Evolutionary conservation across 2,888 invertebrate genomes (phyloP).

Genomic region (Melanargia galathea): DNA sequence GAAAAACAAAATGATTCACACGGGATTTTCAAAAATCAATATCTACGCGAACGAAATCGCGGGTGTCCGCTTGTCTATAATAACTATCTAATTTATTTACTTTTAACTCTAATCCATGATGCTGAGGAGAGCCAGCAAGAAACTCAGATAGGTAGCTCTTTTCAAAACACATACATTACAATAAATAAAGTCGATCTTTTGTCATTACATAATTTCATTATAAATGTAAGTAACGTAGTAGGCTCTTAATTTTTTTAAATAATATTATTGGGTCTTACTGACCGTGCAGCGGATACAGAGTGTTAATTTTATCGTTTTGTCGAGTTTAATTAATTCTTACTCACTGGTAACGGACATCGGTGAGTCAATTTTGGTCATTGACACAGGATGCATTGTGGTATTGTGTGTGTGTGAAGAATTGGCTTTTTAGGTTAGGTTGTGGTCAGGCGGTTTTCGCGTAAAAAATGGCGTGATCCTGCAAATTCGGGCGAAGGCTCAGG

Average conservation of each 20-base stretch:
- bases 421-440: constrained; percentile 33
- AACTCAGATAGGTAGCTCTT: too few relatives aligned
- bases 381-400: constrained; percentile 41
- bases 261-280: background rate
- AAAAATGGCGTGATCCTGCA: constrained; percentile 26
- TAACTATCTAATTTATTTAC: too few relatives aligned
- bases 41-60: too few relatives aligned
- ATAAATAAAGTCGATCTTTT: too few relatives aligned
- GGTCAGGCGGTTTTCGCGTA: constrained; percentile 30
- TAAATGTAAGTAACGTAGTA: too few relatives aligned
- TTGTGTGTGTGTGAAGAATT: constrained; percentile 31
- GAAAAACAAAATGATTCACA: too few relatives aligned
- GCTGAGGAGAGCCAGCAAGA: too few relatives aligned
- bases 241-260: background rate
- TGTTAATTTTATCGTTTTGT: constrained; percentile 55
- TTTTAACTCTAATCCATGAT: too few relatives aligned
- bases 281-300: background rate
- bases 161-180: too few relatives aligned
- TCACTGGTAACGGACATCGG: constrained; percentile 70
- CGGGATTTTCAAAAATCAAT: too few relatives aligned
- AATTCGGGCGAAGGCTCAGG: constrained; percentile 16
- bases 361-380: constrained; percentile 63
- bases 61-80: too few relatives aligned
- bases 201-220: too few relatives aligned
- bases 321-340: constrained; percentile 76